Evolutionary conservation across 2,888 invertebrate genomes (phyloP), one percentile per base, ranked within the genome.

Genomic region (Cerastis rubricosa): DNA sequence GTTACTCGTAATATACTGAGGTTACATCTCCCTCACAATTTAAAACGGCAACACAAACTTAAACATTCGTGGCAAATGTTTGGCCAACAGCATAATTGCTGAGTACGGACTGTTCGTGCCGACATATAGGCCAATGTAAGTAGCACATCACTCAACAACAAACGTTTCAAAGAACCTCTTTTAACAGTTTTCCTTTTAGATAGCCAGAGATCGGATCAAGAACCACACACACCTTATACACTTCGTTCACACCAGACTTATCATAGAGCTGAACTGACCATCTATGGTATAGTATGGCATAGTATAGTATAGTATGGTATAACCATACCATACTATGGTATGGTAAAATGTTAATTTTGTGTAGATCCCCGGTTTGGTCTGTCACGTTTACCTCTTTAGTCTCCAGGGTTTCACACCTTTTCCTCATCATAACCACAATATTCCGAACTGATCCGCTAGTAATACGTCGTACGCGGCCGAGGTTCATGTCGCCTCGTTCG

Each of bases 11-110:
- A 80, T 63, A 80, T 47, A 45, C 70, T 49, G 14, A 71, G 83
- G 83, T 83, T 78, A 40, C 59, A 83, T 80, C 80, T 66, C 69
- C 63, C 57, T 54, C 43, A 63, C 47, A 75, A 73, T 74, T 74
- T 74, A 65, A 68, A 67, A 47, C n/a, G 59, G 49, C 49, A 40
- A 67, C 77, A 66, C 59, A 29, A 74, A 66, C 51, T 63, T 9
- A 51, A 49, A 35, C 14, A 22, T 54, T 63, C 6, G 65, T 45
- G 40, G 1, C 63, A 35, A 74, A 75, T 68, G 19, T 63, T 47
- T 64, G 54, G 8, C 25, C 8, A 40, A 25, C 25, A 25, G 3
- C 4, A 11, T 57, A 1, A 14, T 14, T 45, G 7, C 17, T n/a
- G 17, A 45, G 17, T 47, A 17, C 40, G 11, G 19, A 73, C 3